These are phyloP conservation scores for Rhopalosiphum maidis DNA, from an alignment of 1,140 invertebrate species.

Conservation along the genomic window DNA sequence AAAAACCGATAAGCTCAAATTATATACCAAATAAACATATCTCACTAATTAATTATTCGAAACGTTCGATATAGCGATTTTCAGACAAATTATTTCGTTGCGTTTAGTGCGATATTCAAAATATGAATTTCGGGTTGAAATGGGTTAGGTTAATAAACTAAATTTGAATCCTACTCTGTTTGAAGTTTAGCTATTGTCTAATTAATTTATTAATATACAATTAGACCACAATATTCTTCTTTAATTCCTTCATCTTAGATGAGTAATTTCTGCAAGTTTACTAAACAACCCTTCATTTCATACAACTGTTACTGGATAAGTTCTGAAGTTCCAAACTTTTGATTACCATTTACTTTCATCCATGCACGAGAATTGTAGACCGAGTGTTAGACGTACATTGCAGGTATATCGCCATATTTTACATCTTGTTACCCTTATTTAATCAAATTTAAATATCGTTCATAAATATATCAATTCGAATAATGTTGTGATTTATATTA, in stretches of 20 bases:
- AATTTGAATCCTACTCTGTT: not conserved
- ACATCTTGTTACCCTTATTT: not conserved
- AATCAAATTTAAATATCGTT: not conserved
- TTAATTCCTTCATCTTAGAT: not conserved
- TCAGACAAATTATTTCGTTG: not conserved
- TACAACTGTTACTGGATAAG: not conserved
- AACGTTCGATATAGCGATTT: not conserved
- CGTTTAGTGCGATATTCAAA: not conserved
- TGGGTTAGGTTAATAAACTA: not conserved
- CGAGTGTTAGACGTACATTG: not conserved
- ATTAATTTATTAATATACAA: slow-evolving; percentile 12
- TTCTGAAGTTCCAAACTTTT: slow-evolving; percentile 3
- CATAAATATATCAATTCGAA: not conserved
- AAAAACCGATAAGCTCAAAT: not conserved
- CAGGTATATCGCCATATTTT: not conserved
- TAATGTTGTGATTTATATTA: not conserved
- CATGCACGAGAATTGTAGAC: not conserved
- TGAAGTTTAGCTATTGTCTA: slow-evolving; percentile 1
- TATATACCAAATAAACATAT: not conserved
- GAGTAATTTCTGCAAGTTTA: slow-evolving; percentile 4
- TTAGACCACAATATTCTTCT: not conserved
- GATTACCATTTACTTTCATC: slow-evolving; percentile 1
- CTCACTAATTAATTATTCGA: not conserved
- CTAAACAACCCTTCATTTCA: slow-evolving; percentile 1
- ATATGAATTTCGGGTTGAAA: not conserved